Conservation (phyloP, 2,888 invertebrate species). For the Parapristionchus giblindavisi region DNA sequence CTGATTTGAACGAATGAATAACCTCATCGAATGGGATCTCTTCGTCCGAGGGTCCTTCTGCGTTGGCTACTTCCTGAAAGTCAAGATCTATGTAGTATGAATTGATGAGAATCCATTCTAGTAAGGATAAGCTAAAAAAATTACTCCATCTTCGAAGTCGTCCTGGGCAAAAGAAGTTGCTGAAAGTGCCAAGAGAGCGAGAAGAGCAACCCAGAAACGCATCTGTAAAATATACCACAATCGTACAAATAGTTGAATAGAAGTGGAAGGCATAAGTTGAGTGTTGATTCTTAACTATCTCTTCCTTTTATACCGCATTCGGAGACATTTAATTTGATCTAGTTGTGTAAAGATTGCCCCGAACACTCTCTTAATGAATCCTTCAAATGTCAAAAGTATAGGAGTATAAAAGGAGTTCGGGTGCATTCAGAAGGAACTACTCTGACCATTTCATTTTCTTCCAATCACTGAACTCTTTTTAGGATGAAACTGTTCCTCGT, state of each 20-base stretch:
- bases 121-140: not conserved
- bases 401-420: conserved; percentile 30
- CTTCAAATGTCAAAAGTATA: conserved; percentile 10
- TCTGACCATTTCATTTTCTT: conserved; percentile 7
- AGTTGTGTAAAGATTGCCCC: too few species aligned
- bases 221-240: too few species aligned
- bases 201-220: conserved; percentile 21
- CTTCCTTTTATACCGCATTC: too few species aligned
- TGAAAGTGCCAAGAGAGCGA: conserved; percentile 28
- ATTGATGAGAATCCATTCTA: not conserved
- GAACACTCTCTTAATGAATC: too few species aligned
- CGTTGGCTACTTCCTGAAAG: too few species aligned
- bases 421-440: not conserved
- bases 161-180: conserved; percentile 21
- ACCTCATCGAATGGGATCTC: not conserved
- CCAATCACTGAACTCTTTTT: not conserved
- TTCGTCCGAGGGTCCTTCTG: not conserved
- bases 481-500: conserved; percentile 22
- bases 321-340: too few species aligned
- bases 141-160: not conserved
- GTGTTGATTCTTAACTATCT: too few species aligned
- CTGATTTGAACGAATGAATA: too few species aligned
- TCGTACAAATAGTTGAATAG: too few species aligned
- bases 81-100: not conserved
- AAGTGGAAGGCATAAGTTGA: too few species aligned